Conservation (phyloP, 1,140 invertebrate species). For the Megalopta genalis region DNA sequence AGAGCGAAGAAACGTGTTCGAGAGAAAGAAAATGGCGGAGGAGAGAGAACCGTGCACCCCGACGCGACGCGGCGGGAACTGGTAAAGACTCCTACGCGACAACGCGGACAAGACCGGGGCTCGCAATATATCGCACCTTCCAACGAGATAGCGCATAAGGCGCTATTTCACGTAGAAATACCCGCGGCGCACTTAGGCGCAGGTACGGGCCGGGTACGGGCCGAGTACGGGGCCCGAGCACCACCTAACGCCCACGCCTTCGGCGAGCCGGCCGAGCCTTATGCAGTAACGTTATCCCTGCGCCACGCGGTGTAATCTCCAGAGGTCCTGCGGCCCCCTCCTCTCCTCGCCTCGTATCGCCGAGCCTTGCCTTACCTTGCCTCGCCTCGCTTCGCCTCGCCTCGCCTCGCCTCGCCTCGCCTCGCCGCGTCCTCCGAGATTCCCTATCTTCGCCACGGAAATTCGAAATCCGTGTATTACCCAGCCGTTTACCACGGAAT, state of each 20-base stretch:
- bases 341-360: neutral
- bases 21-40: constrained; percentile 40
- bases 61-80: constrained; percentile 19
- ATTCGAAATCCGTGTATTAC: constrained; percentile 27
- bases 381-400: too few relatives aligned
- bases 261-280: constrained; percentile 52
- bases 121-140: constrained; percentile 57
- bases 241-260: constrained; percentile 62
- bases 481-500: constrained; percentile 5
- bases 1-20: neutral
- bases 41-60: constrained; percentile 14
- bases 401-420: too few relatives aligned
- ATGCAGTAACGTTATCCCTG: constrained; percentile 60
- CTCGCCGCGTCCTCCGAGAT: constrained; percentile 9
- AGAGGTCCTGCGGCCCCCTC: neutral
- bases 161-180: constrained; percentile 63
- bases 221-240: constrained; percentile 48
- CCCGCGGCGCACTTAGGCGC: constrained; percentile 48
- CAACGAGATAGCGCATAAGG: constrained; percentile 60
- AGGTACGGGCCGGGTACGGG: constrained; percentile 31
- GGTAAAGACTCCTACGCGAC: constrained; percentile 64
- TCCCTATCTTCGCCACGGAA: constrained; percentile 26
- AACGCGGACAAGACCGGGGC: constrained; percentile 55
- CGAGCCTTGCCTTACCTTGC: too few relatives aligned
- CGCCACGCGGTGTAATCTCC: constrained; percentile 6